Evolutionary conservation across 2,888 invertebrate genomes (phyloP).

Genomic region (Drosophila nr. perissopoda): DNA sequence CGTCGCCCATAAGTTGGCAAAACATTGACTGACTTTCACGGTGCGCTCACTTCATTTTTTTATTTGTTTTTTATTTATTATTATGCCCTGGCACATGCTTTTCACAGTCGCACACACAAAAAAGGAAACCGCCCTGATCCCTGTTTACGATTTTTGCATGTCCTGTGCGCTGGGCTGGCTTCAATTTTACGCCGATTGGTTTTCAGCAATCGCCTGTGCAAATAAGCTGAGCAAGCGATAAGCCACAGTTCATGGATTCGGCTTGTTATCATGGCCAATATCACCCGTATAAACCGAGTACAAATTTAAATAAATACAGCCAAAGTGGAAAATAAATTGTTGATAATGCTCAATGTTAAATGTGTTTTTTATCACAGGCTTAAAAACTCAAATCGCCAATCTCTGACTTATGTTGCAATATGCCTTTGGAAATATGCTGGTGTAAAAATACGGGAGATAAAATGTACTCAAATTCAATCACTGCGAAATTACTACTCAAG

Average conservation of each 20-base stretch:
- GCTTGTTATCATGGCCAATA: constrained; percentile 50
- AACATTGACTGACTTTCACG: constrained; percentile 52
- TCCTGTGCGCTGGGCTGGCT: constrained; percentile 79
- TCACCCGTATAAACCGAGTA: constrained; percentile 44
- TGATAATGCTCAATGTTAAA: constrained; percentile 50
- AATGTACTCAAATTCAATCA: constrained; percentile 1
- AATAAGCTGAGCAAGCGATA: constrained; percentile 83
- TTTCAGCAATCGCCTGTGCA: constrained; percentile 85
- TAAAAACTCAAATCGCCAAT: constrained; percentile 10
- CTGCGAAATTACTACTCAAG: constrained; percentile 1
- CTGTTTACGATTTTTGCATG: constrained; percentile 61
- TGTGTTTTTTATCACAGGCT: constrained; percentile 46
- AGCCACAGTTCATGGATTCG: constrained; percentile 66
- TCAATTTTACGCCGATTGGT: constrained; percentile 85
- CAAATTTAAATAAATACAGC: constrained; percentile 80
- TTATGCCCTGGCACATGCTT: constrained; percentile 69
- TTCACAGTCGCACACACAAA: neutral
- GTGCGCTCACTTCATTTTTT: constrained; percentile 48
- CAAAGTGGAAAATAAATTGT: constrained; percentile 74
- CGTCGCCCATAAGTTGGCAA: constrained; percentile 60
- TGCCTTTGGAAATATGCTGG: neutral
- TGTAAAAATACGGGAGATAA: neutral
- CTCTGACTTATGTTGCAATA: neutral
- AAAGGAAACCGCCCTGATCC: constrained; percentile 43
- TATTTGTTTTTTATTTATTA: constrained; percentile 73